Conservation (phyloP, 2,797 vertebrate species). For the Xyrichtys novacula region DNA sequence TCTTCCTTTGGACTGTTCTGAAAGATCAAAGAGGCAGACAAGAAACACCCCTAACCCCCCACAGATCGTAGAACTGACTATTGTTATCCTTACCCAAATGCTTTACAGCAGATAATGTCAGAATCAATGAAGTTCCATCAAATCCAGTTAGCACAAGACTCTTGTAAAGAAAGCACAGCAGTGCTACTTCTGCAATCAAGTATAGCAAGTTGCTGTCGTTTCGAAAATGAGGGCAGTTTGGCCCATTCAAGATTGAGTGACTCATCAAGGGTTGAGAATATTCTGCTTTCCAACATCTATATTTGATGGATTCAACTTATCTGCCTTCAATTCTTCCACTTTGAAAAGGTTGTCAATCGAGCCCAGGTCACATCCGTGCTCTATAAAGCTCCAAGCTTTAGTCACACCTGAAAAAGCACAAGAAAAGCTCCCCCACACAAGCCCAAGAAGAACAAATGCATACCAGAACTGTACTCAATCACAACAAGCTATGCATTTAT, state of each 20-base stretch:
- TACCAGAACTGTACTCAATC: conserved; percentile 86
- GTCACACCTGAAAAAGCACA: conserved; percentile 89
- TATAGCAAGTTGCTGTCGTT: conserved; percentile 67
- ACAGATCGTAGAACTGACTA: conserved; percentile 77
- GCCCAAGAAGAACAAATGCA: conserved; percentile 86
- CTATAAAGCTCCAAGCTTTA: conserved; percentile 86
- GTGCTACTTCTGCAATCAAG: conserved; percentile 63
- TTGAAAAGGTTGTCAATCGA: conserved; percentile 84
- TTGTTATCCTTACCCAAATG: conserved; percentile 81
- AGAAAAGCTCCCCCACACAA: conserved; percentile 85
- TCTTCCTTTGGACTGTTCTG: conserved; percentile 82
- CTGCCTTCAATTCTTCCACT: conserved; percentile 84
- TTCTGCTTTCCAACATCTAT: conserved; percentile 68
- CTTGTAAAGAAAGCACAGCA: conserved; percentile 67
- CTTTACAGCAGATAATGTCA: conserved; percentile 80
- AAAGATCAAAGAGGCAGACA: conserved; percentile 81
- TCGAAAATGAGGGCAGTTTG: conserved; percentile 51
- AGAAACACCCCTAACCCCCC: conserved; percentile 66
- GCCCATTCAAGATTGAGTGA: conserved; percentile 53
- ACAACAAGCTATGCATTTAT: conserved; percentile 88
- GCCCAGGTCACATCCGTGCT: conserved; percentile 83
- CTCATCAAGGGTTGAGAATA: conserved; percentile 52
- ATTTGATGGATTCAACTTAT: conserved; percentile 85
- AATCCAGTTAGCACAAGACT: conserved; percentile 73
- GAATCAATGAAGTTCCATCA: conserved; percentile 71